Evolutionary conservation across 2,113 vertebrate species (phyloP).

Genomic region (Prolemur simus): DNA sequence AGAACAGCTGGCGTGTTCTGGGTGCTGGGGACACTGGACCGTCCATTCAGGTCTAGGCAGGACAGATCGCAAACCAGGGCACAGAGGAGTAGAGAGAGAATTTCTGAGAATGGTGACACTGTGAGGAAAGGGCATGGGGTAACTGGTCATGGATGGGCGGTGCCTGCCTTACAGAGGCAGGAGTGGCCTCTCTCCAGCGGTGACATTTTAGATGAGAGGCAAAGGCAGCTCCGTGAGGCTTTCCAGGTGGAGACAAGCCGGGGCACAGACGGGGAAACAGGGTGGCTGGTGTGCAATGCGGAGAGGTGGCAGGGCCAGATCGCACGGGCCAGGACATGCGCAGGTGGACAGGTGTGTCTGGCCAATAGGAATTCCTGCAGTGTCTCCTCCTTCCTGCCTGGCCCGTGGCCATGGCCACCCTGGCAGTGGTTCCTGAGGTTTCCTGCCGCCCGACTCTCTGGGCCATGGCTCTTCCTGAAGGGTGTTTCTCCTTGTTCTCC

Average conservation of each 20-base stretch:
- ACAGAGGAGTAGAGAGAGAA: no score
- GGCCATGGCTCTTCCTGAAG: background rate
- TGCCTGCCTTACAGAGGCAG: background rate
- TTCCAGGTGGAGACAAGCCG: fast-evolving
- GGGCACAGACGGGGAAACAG: background rate
- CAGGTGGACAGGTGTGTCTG: fast-evolving
- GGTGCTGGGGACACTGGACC: fast-evolving
- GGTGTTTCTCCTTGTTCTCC: background rate
- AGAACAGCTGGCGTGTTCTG: no score
- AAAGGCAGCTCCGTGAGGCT: fast-evolving
- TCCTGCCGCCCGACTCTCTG: background rate
- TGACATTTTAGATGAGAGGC: background rate
- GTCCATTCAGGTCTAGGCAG: fast-evolving
- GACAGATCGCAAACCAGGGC: background rate
- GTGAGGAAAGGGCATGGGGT: fast-evolving
- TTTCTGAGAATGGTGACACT: fast-evolving
- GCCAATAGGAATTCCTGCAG: fast-evolving
- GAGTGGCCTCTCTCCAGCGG: fast-evolving
- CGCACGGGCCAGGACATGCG: fast-evolving
- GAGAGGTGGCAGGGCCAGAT: background rate
- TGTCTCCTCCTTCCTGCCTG: fast-evolving
- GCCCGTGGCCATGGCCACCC: fast-evolving
- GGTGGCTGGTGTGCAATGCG: fast-evolving
- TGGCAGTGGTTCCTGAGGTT: background rate
- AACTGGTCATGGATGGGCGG: fast-evolving